Evolutionary conservation across 2,888 invertebrate species (phyloP).

Genomic region (Acanthosepion esculentum): DNA sequence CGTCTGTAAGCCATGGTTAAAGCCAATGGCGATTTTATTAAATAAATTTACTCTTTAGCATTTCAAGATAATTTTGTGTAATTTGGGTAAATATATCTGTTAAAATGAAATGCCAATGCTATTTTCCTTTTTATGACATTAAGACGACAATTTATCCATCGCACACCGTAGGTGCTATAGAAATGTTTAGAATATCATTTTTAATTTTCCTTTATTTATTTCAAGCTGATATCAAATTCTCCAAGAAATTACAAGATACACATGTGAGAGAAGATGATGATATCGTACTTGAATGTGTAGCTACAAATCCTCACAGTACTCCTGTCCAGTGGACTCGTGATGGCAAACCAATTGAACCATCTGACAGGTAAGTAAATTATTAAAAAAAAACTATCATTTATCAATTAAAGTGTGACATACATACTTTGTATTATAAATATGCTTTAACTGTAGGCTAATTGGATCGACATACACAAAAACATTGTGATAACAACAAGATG

Average conservation of each 20-base stretch:
- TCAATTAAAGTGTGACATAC: neutral
- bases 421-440: neutral
- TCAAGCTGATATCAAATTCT: constrained; percentile 95
- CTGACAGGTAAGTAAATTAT: constrained; percentile 76
- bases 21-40: no score
- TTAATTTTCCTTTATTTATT: constrained; percentile 48
- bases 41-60: no score
- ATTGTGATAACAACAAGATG: no score
- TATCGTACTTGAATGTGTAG: constrained; percentile 91
- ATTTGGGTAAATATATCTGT: no score
- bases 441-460: neutral
- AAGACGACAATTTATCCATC: no score
- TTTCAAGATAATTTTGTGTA: no score
- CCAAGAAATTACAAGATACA: constrained; percentile 94
- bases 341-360: constrained; percentile 78
- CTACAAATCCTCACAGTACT: constrained; percentile 86
- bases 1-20: no score
- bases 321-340: constrained; percentile 96
- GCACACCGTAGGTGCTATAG: no score
- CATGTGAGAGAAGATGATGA: constrained; percentile 94
- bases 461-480: no score
- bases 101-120: no score
- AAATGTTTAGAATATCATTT: neutral
- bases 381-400: constrained; percentile 49
- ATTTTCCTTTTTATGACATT: no score